Conservation (phyloP, 2,888 invertebrate genomes). For the Smittia aterrima region DNA sequence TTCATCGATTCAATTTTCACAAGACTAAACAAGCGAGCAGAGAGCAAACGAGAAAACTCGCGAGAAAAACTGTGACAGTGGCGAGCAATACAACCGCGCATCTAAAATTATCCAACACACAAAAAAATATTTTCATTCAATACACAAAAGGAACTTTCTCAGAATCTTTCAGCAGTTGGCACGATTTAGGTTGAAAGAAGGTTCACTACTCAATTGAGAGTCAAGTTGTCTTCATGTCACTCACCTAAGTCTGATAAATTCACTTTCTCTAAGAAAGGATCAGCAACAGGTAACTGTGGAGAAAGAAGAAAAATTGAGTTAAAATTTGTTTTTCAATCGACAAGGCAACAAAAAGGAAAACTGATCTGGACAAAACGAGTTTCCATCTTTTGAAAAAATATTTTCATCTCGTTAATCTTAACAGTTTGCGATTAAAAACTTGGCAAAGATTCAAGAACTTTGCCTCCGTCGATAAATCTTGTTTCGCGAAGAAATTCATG, state of each 20-base stretch:
- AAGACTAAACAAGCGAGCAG: slow-evolving; percentile 35
- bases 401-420: background rate
- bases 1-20: slow-evolving; percentile 35
- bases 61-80: slow-evolving; percentile 25
- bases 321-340: background rate
- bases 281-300: slow-evolving; percentile 81
- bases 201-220: too few relatives aligned
- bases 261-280: slow-evolving; percentile 88
- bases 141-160: background rate
- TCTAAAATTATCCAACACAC: background rate
- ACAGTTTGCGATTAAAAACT: background rate
- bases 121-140: slow-evolving; percentile 1
- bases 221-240: too few relatives aligned
- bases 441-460: background rate
- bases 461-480: slow-evolving; percentile 3
- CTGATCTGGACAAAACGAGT: slow-evolving; percentile 19
- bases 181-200: background rate
- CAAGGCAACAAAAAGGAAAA: background rate
- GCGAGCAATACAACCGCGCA: background rate
- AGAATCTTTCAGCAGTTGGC: background rate
- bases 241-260: slow-evolving; percentile 74
- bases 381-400: slow-evolving; percentile 10
- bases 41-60: background rate
- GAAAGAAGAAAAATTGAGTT: slow-evolving; percentile 49
- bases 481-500: background rate